Base-by-base conservation (phyloP, 2,888 invertebrate species). In the Melangyna quadrimaculata region DNA sequence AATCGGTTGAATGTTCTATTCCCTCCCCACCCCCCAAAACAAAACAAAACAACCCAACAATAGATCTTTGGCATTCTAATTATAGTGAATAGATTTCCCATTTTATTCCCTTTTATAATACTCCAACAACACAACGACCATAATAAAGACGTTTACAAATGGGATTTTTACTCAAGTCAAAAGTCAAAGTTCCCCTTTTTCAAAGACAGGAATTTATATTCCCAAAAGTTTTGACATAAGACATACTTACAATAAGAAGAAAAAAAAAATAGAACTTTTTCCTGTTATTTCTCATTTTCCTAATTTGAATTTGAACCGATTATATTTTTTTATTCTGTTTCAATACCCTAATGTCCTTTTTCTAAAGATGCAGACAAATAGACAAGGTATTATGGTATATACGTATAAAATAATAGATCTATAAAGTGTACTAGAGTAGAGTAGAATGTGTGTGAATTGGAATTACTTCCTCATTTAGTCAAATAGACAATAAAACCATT, bases 301-400 rank as follows among this genome's bases (percentile, higher is more conserved):
- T 70, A 71, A 84, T 84, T 79, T 53, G 69, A 73, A 61, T 83
- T 73, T 72, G 57, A 77, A 84, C 35, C 61, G 53, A 75, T 71
- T 32, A 22, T 12, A 22, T 12, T 65, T 51, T 59, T 61, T 40
- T 24, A 6, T 57, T 63, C 43, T 12, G 7, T 63, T 69, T 51
- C 53, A 61, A 53, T 71, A 37, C 22, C 29, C 53, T 59, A 27
- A 48, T 74, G 72, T 74, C 65, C 70, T 67, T 29, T 8, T 29
- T 6, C 3, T 1, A 32, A 35, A 3, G 10, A 17, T n/a, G n/a
- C 12, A 63, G 1, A n/a, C n/a, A 69, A 17, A 9, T 59, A 65
- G 6, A 9, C 22, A 55, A 51, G 7, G 40, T 27, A 27, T 6
- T n/a, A n/a, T n/a, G n/a, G n/a, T n/a, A n/a, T n/a, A n/a, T n/a